These are phyloP conservation scores for Leiothrix lutea DNA, from an alignment of 2,113 vertebrate genomes.

Conservation along the genomic window DNA sequence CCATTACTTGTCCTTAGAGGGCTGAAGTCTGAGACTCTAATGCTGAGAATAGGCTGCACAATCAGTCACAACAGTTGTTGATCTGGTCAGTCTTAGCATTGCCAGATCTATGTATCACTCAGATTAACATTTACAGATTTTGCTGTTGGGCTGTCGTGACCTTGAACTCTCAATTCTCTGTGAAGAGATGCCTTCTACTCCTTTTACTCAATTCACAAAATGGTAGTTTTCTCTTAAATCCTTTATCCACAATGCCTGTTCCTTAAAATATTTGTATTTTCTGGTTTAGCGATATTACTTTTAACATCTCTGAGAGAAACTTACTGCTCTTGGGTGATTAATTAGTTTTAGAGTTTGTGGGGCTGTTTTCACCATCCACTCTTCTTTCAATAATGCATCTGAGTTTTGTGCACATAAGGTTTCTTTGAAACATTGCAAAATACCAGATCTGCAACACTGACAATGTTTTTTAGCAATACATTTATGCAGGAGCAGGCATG, in stretches of 20 bases:
- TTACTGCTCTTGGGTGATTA: neutral
- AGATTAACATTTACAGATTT: neutral
- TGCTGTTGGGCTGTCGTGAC: neutral
- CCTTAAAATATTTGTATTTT: neutral
- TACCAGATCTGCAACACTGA: neutral
- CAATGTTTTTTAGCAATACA: constrained; percentile 38
- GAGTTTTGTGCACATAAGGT: constrained; percentile 33
- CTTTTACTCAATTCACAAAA: neutral
- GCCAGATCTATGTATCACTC: neutral
- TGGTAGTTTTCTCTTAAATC: neutral
- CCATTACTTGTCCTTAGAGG: neutral
- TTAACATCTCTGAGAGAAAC: neutral
- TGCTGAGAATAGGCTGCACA: neutral
- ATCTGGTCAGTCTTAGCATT: neutral
- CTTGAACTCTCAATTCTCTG: neutral
- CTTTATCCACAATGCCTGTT: neutral
- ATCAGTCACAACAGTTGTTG: neutral
- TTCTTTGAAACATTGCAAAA: constrained; percentile 43
- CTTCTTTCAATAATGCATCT: neutral
- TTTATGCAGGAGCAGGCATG: constrained; percentile 39
- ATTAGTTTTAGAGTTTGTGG: constrained; percentile 22
- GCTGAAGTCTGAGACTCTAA: neutral
- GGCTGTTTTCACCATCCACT: constrained; percentile 8
- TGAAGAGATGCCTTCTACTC: neutral
- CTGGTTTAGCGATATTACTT: neutral